phyloP scores from a whole-genome alignment of 2,888 invertebrate genomes.

The Unio pictorum region DNA sequence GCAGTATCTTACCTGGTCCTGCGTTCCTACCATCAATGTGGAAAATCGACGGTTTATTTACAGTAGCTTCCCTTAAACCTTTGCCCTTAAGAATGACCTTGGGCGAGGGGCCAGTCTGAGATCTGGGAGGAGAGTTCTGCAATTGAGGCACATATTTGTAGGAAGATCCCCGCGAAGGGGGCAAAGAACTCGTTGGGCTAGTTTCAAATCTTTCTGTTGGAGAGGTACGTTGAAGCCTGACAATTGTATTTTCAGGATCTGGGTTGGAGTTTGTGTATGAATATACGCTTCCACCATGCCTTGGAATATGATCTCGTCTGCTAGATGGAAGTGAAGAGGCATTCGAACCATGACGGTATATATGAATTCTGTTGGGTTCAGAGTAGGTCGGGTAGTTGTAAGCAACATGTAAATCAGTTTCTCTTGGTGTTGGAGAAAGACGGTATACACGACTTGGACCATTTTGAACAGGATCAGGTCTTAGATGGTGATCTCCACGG shows the following conservation, averaged over 20 bases:
- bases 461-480: slow-evolving; percentile 15
- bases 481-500: background rate
- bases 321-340: slow-evolving; percentile 25
- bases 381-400: background rate
- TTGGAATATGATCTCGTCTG: slow-evolving; percentile 3
- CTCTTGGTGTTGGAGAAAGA: slow-evolving; percentile 26
- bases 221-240: too few relatives aligned
- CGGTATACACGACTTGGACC: slow-evolving; percentile 31
- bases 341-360: slow-evolving; percentile 28
- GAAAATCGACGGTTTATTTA: slow-evolving; percentile 54
- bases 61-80: slow-evolving; percentile 56
- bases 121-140: background rate
- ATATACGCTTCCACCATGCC: too few relatives aligned
- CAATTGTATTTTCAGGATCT: too few relatives aligned
- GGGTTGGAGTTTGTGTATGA: too few relatives aligned
- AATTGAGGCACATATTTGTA: background rate
- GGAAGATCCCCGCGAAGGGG: background rate
- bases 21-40: slow-evolving; percentile 55
- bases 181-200: background rate
- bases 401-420: slow-evolving; percentile 14
- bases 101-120: slow-evolving; percentile 16
- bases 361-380: slow-evolving; percentile 30
- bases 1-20: slow-evolving; percentile 37
- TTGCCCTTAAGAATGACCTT: slow-evolving; percentile 56
- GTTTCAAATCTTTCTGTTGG: background rate